A percentile compares a stretch with the other conserved stretches of the same genome.
These are phyloP conservation scores for Caloenas nicobarica DNA, from an alignment of 2,113 vertebrate genomes.

Conservation along the genomic window DNA sequence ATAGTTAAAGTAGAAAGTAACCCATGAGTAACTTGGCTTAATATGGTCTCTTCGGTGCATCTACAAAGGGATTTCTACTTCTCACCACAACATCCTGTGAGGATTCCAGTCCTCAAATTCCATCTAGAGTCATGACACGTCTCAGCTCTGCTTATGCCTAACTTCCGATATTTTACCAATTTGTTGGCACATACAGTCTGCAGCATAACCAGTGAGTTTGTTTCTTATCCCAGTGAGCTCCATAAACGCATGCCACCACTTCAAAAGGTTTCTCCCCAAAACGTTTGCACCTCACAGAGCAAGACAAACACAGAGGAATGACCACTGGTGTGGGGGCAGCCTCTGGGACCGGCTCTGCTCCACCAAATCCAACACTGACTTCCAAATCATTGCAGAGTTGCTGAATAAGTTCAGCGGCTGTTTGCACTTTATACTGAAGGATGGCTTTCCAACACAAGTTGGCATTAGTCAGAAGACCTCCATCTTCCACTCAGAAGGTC, in stretches of 20 bases:
- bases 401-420: background rate
- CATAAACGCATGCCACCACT: background rate
- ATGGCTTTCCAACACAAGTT: background rate
- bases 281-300: background rate
- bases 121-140: background rate
- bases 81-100: background rate
- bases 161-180: background rate
- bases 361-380: background rate
- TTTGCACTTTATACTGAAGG: background rate
- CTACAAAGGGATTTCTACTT: background rate
- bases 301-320: background rate
- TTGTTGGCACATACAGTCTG: fast-evolving
- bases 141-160: background rate
- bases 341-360: background rate
- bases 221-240: background rate
- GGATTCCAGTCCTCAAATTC: background rate
- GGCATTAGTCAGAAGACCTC: background rate
- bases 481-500: background rate
- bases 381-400: background rate
- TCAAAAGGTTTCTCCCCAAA: background rate
- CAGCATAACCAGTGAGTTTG: background rate
- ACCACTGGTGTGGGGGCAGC: fast-evolving
- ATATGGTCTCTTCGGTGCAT: background rate
- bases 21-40: background rate
- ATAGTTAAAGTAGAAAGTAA: background rate